phyloP scores from a whole-genome alignment of 1,140 invertebrate species.

The Megathymus violae region DNA sequence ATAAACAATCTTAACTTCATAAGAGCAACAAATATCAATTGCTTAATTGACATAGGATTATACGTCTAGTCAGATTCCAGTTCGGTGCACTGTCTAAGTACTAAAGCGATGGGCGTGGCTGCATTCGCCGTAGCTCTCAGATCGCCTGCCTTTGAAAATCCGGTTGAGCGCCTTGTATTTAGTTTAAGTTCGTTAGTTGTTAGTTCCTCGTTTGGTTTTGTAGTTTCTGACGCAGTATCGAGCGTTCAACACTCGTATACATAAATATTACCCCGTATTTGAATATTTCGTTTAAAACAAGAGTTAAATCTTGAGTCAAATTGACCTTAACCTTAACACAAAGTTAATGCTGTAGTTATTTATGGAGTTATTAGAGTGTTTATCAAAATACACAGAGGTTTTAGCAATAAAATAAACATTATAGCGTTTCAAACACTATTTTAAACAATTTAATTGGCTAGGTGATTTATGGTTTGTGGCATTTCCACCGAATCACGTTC shows the following conservation, averaged over 20 bases:
- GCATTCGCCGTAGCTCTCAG: constrained; percentile 18
- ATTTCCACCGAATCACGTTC: too few species aligned
- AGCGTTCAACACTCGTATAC: not conserved
- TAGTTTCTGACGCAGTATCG: constrained; percentile 18
- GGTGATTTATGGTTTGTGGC: too few species aligned
- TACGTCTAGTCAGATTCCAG: not conserved
- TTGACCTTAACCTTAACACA: too few species aligned
- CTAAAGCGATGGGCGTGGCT: constrained; percentile 18
- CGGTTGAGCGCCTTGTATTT: constrained; percentile 28
- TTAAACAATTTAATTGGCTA: too few species aligned
- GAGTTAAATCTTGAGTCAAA: not conserved
- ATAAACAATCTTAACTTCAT: too few species aligned
- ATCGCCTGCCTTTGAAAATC: constrained; percentile 28
- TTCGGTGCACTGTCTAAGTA: constrained; percentile 17
- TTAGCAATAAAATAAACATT: too few species aligned
- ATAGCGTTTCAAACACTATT: too few species aligned
- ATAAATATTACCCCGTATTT: not conserved
- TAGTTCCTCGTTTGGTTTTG: constrained; percentile 27
- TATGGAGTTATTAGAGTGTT: too few species aligned
- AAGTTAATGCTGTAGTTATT: too few species aligned
- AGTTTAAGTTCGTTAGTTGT: constrained; percentile 28
- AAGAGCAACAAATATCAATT: too few species aligned
- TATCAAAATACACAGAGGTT: too few species aligned
- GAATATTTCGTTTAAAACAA: not conserved
- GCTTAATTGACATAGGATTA: not conserved